These are phyloP conservation scores for Lordiphosa mommai DNA, from an alignment of 1,140 invertebrate genomes.

Conservation along the genomic window DNA sequence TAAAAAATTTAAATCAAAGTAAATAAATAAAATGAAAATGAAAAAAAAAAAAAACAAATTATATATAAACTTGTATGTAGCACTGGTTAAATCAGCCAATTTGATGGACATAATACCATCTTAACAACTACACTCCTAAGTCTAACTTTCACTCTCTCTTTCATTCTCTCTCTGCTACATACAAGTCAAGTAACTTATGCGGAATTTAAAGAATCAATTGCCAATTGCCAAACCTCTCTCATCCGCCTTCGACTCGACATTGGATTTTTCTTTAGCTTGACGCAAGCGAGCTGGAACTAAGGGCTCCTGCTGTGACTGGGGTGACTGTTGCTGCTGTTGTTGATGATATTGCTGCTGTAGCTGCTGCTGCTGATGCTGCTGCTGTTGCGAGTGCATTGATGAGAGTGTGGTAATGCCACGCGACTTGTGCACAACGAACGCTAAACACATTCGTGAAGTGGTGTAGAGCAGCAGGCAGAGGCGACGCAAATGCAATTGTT, in stretches of 20 bases:
- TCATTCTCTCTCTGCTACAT: conserved; percentile 9
- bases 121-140: too few relatives aligned
- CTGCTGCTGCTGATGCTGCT: conserved; percentile 56
- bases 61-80: conserved; percentile 18
- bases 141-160: too few relatives aligned
- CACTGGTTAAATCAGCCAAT: neutral
- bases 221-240: conserved; percentile 81
- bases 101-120: too few relatives aligned
- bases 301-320: conserved; percentile 76
- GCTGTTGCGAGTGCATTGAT: conserved; percentile 81
- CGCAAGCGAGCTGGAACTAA: conserved; percentile 82
- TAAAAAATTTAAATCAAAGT: conserved; percentile 16
- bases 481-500: conserved; percentile 35
- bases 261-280: conserved; percentile 83
- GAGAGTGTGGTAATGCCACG: conserved; percentile 89
- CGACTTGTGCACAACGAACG: conserved; percentile 90
- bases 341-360: conserved; percentile 65
- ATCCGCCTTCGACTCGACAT: conserved; percentile 84
- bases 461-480: conserved; percentile 16
- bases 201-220: conserved; percentile 24
- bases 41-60: conserved; percentile 5
- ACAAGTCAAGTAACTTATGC: conserved; percentile 14
- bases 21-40: conserved; percentile 8
- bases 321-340: conserved; percentile 70
- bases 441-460: conserved; percentile 56